Percentiles rank a stretch among this genome's conserved stretches.
phyloP scores from a whole-genome alignment of 1,140 invertebrate species.

The Leucophenga varia region DNA sequence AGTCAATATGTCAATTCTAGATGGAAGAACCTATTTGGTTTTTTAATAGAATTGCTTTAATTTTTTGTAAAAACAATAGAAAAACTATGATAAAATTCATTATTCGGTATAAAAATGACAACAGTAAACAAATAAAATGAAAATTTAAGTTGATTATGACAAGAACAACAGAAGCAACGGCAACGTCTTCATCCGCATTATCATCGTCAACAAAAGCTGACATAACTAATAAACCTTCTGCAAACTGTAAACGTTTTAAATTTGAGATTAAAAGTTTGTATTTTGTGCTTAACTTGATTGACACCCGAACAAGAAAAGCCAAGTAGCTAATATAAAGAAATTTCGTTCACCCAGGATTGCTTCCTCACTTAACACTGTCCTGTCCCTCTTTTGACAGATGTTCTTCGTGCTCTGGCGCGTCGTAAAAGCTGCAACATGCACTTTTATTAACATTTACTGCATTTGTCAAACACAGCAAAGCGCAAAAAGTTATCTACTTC shows the following conservation, averaged over 20 bases:
- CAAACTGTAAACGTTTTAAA: slow-evolving; percentile 55
- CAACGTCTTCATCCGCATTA: neutral
- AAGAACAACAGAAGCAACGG: slow-evolving; percentile 18
- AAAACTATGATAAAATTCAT: too few relatives aligned
- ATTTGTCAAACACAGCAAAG: too few relatives aligned
- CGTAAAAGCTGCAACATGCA: slow-evolving; percentile 41
- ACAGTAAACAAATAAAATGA: neutral
- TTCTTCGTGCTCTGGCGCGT: neutral
- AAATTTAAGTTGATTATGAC: slow-evolving; percentile 16
- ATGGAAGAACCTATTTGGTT: too few relatives aligned
- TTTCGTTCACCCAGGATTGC: too few relatives aligned
- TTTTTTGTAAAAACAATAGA: too few relatives aligned
- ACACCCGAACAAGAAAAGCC: slow-evolving; percentile 29
- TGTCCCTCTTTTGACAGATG: too few relatives aligned
- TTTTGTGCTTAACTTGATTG: slow-evolving; percentile 52
- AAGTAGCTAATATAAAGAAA: slow-evolving; percentile 16
- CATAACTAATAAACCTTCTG: slow-evolving; percentile 42
- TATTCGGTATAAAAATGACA: too few relatives aligned
- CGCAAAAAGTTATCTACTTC: too few relatives aligned
- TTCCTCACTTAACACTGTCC: too few relatives aligned
- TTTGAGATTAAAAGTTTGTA: slow-evolving; percentile 53
- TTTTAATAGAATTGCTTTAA: too few relatives aligned
- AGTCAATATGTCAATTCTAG: too few relatives aligned
- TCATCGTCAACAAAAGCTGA: slow-evolving; percentile 9
- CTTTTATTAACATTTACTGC: slow-evolving; percentile 50